Evolutionary conservation across 2,113 vertebrate genomes (phyloP), one percentile per base, ranked within the genome.

Genomic region (Myrmecophaga tridactyla): DNA sequence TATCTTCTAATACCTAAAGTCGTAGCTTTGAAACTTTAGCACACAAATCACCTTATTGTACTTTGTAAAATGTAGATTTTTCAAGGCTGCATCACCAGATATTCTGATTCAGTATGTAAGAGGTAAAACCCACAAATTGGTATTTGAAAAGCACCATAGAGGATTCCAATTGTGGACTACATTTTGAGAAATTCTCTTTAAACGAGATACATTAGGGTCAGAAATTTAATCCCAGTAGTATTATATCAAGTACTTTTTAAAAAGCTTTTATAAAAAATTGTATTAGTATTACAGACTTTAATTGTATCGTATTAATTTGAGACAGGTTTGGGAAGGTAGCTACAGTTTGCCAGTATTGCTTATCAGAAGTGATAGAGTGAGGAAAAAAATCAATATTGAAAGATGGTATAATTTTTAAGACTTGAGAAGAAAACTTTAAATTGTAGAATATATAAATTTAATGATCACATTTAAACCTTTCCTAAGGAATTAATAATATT

Each of bases 301-400:
- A 6, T 46, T 6, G 72, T 89, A 78, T 29, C 83, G 5, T 89
- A 29, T 89, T 9, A 53, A 60, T 87, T 94, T 78, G 81, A 67
- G 31, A 69, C 2, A 31, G 65, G 81, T 92, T 95, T 94, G 63
- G 87, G 75, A 58, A 81, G 27, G 46, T 81, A 56, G 67, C 39
- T 93, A 43, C 9, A 91, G 29, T 92, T 96, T 89, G 46, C 53
- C 91, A 67, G 23, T 34, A 86, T 94, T 91, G 94, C 23, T 86
- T 90, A 0, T 92, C 70, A 89, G n/a, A 90, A 53, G 31, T 41
- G 13, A 51, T 56, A 69, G 53, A n/a, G n/a, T n/a, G n/a, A n/a
- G n/a, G n/a, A n/a, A 80, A 62, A 91, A 56, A 56, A 25, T 63
- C 9, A 89, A 6, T 69, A 95, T 21, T 36, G 80, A 82, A 90